Evolutionary conservation across 2,888 invertebrate genomes (phyloP), one percentile per base, ranked within the genome.

Genomic region (Zeuzera pyrina): DNA sequence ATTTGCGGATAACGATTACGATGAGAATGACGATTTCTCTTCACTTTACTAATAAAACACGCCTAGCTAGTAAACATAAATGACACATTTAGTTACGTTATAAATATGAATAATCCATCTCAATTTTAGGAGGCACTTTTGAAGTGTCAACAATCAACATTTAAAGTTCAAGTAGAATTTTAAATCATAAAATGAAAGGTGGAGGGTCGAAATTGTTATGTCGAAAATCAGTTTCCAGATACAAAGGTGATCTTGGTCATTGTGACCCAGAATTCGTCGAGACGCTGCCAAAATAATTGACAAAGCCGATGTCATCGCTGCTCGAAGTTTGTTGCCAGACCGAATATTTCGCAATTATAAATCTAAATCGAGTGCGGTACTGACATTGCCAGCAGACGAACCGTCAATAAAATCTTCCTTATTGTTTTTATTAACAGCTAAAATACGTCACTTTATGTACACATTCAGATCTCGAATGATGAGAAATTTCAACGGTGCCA

Each of bases 261-360:
- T 48, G 52, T 70, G 79, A 68, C 81, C 81, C 59, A 83, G 81
- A 79, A 81, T 79, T 72, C 65, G 62, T 37, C 43, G 41, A 41
- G 54, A 41, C 52, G 67, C 61, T 79, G 79, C 81, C 81, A 81
- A 83, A 54, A 76, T 77, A 72, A 76, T 74, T 69, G 74, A 70
- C 74, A 67, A 64, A 63, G 53, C 52, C 68, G 67, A 58, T 72
- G 74, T 74, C 76, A 76, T 65, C 72, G 67, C 53, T 39, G 41
- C 42, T 49, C 52, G n/a, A 45, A 45, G 49, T 45, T 42, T 37
- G 53, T 48, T 69, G 78, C 76, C 79, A 77, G 69, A 55, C 58
- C 49, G 57, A 59, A 57, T 55, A 64, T 79, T 74, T 74, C 77
- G 76, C 69, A 79, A 79, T 71, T 62, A 63, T 62, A 61, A 49